A percentile compares a stretch with the other conserved stretches of the same genome.
Evolutionary conservation across 2,888 invertebrate species (phyloP).

Genomic region (Nephrotoma guestfalica): DNA sequence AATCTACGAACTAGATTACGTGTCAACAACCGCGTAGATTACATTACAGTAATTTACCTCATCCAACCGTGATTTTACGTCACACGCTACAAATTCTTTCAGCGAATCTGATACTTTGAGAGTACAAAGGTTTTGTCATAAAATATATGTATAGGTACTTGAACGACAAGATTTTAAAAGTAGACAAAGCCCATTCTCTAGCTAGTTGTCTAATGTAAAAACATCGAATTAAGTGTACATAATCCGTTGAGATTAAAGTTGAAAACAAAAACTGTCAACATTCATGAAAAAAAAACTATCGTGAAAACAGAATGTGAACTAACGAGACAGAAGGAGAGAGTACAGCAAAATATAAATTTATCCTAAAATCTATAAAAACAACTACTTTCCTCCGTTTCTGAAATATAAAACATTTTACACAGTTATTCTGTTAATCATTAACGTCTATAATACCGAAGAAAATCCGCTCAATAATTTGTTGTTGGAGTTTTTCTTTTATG

Average conservation of each 20-base stretch:
- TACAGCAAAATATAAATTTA: background rate
- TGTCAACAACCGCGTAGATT: no score
- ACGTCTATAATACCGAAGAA: background rate
- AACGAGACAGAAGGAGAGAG: background rate
- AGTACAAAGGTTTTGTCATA: no score
- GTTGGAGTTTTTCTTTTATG: background rate
- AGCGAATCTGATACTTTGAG: no score
- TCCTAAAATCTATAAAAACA: background rate
- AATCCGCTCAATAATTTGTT: background rate
- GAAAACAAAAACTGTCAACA: background rate
- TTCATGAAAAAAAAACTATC: background rate
- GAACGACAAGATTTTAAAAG: no score
- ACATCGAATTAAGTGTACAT: background rate
- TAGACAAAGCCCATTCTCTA: no score
- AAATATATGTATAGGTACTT: no score
- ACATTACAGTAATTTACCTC: no score
- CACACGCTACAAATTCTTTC: no score
- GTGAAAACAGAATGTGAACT: background rate
- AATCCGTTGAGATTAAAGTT: background rate
- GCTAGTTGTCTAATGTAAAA: background rate
- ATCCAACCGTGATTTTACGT: no score
- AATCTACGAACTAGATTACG: no score
- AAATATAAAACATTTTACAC: background rate
- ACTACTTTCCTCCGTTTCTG: background rate
- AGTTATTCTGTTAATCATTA: background rate